Base-by-base conservation (phyloP, 37 sponge, comb jelly and placozoan genomes). In the Lycopodina hypogea region DNA sequence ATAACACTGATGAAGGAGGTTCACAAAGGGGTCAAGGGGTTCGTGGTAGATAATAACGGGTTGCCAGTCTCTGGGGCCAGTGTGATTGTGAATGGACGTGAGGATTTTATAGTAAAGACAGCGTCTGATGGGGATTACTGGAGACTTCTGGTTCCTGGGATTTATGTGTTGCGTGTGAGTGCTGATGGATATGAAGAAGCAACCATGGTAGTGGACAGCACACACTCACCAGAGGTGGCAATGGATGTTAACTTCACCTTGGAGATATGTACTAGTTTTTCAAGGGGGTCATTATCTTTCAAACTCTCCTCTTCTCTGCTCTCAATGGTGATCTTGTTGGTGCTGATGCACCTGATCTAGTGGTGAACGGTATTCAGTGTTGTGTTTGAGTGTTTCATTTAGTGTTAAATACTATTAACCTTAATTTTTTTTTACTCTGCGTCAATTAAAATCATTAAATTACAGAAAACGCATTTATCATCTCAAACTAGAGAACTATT, bases 111-210 rank as follows among this genome's bases (percentile, higher is more conserved):
- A 17, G 74, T 94, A 14, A 68, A 83, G 1, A 29, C 82, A 73
- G 78, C 89, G 0, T 18, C 55, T 17, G 83, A 83, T 62, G 98
- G 98, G 7, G 98, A 94, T 23, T 97, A 87, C 63, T 97, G 95
- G 95, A 51, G 95, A 29, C 71, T 97, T 11, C 56, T 97, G 22
- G 83, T 69, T 4, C 95, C 93, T 4, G 98, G 98, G 0, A 62
- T 24, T 0, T 91, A 97, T 69, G 24, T 21, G 2, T 11, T 92
- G 30, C 53, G 48, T 30, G 92, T 71, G 9, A 38, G 71, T 22
- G 85, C 78, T 34, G 23, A 38, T 21, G 88, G 92, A 14, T 79
- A 76, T 52, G 35, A n/a, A 6, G 28, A 8, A 4, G n/a, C 32
- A 8, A 22, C 0, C 11, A n/a, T 8, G 50, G 1, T 40, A 6